These are phyloP conservation scores for Maniola hyperantus DNA, from an alignment of 2,888 invertebrate genomes.

Conservation along the genomic window DNA sequence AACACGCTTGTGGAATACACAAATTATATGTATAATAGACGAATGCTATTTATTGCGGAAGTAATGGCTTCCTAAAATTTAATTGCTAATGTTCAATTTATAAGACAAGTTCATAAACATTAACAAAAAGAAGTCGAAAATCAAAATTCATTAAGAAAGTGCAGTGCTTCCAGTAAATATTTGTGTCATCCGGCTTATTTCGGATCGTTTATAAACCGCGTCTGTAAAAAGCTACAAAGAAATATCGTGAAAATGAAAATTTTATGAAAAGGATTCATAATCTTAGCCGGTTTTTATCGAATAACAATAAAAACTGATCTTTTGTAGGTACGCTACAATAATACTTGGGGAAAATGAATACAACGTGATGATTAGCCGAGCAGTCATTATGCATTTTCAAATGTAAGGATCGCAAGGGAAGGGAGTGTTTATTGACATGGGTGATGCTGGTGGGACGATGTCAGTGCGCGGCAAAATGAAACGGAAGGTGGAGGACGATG, in stretches of 20 bases:
- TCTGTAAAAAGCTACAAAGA: conserved; percentile 70
- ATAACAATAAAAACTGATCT: conserved; percentile 26
- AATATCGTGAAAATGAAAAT: conserved; percentile 53
- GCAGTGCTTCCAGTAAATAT: conserved; percentile 56
- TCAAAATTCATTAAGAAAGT: conserved; percentile 47
- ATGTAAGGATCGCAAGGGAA: conserved; percentile 27
- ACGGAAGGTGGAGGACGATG: conserved; percentile 58
- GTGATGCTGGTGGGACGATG: conserved; percentile 63
- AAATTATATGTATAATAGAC: conserved; percentile 74
- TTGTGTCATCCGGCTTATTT: conserved; percentile 67
- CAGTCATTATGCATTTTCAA: conserved; percentile 38
- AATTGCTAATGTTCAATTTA: conserved; percentile 72
- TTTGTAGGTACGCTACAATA: conserved; percentile 9
- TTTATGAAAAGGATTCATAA: conserved; percentile 31
- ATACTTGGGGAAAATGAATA: conserved; percentile 23
- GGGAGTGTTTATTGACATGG: conserved; percentile 51
- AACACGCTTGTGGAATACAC: conserved; percentile 83
- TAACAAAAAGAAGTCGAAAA: conserved; percentile 45
- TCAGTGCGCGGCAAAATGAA: conserved; percentile 61
- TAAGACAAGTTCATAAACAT: conserved; percentile 57
- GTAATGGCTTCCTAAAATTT: conserved; percentile 83
- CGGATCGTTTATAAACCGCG: conserved; percentile 60
- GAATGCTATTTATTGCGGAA: conserved; percentile 82
- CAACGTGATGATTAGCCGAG: conserved; percentile 26
- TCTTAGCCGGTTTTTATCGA: conserved; percentile 22